Evolutionary conservation across 2,888 invertebrate species (phyloP), one percentile per base, ranked within the genome.

Genomic region (Argyresthia goedartella): DNA sequence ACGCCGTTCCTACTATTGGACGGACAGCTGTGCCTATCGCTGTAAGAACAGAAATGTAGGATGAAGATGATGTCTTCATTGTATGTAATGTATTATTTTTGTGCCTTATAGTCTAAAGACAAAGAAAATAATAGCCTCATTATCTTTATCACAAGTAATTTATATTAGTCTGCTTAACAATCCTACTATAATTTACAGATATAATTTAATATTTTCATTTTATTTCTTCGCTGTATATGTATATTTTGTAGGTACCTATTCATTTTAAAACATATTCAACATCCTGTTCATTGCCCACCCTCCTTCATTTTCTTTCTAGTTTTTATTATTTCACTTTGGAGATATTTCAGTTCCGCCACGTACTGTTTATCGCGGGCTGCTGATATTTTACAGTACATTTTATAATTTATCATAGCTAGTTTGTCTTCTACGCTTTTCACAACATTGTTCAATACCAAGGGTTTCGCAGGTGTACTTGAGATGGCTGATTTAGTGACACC

Each of bases 241-340:
- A 25, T 25, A 25, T 4, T 25, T 25, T 25, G 25, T 25, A 25
- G 25, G 25, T 25, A 25, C 25, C 2, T 25, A 25, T 25, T 25
- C 25, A 25, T 25, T 25, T 25, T 25, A 25, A 39, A 39, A 6
- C 8, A 9, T 3, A 39, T 39, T 1, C 39, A 39, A n/a, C 4
- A 39, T 8, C n/a, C 39, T 39, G 4, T 6, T 25, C 6, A 4
- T 4, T 2, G 3, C 25, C 25, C 25, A 39, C 39, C n/a, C 10
- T 39, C 8, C 3, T 39, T 4, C 8, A 39, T 39, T 39, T 8
- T 9, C n/a, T 39, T 39, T 39, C 8, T 39, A 39, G 8, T n/a
- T 11, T 39, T 39, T 55, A 72, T 60, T 60, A 81, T 54, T 64
- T 81, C 71, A 58, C 63, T 62, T 60, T 78, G 67, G 25, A 84